These are phyloP conservation scores for Tachina grossa DNA, from an alignment of 2,888 invertebrate genomes.

Conservation along the genomic window DNA sequence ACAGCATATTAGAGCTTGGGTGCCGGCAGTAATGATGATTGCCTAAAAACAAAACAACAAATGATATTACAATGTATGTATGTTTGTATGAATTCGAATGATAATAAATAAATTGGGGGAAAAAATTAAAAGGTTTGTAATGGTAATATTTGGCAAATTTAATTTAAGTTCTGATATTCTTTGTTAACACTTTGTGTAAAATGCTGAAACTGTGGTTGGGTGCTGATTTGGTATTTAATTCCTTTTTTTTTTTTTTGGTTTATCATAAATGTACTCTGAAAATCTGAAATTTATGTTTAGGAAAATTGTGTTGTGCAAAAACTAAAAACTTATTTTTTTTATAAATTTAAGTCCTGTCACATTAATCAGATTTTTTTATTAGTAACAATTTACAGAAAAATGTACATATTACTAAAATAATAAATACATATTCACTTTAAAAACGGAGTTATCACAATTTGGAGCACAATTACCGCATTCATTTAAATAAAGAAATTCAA, in stretches of 20 bases:
- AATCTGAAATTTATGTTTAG: not conserved
- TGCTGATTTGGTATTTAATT: slow-evolving; percentile 16
- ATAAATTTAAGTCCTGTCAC: slow-evolving; percentile 5
- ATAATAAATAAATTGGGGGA: slow-evolving; percentile 2
- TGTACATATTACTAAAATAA: not conserved
- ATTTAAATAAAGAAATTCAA: not conserved
- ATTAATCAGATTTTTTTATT: slow-evolving; percentile 25
- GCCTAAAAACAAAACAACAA: slow-evolving; percentile 78
- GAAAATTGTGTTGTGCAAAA: slow-evolving; percentile 2
- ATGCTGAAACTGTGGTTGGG: not conserved
- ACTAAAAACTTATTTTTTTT: slow-evolving; percentile 25
- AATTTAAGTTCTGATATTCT: not conserved
- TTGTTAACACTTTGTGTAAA: slow-evolving; percentile 30
- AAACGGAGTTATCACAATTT: not conserved
- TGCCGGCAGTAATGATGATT: slow-evolving; percentile 79
- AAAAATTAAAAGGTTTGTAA: not conserved
- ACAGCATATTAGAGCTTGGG: slow-evolving; percentile 78
- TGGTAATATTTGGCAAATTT: not conserved
- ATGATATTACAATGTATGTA: slow-evolving; percentile 75
- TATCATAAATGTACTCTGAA: not conserved
- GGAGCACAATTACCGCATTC: slow-evolving; percentile 19
- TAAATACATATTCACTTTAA: not conserved
- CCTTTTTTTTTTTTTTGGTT: not conserved
- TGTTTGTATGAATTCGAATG: slow-evolving; percentile 35
- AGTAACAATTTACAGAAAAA: slow-evolving; percentile 23